These are phyloP conservation scores for Lasioglossum oenotherae DNA, from an alignment of 2,888 invertebrate species.

Conservation along the genomic window DNA sequence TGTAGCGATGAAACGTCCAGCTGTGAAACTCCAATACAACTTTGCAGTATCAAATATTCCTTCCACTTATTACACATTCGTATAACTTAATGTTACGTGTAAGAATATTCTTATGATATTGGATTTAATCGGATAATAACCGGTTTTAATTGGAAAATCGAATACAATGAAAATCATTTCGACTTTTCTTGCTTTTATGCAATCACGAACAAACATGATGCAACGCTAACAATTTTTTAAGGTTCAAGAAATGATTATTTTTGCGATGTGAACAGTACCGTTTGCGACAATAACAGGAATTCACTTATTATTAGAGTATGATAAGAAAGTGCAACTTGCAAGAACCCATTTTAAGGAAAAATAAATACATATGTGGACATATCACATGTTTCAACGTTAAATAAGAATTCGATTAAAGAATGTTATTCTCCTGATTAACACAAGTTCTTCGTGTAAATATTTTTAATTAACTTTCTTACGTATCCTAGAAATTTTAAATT, in stretches of 20 bases:
- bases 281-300: not conserved
- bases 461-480: conserved; percentile 1
- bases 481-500: not conserved
- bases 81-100: not conserved
- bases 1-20: conserved; percentile 44
- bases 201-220: conserved; percentile 20
- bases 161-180: not conserved
- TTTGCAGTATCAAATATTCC: conserved; percentile 21
- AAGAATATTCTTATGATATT: not conserved
- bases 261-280: not conserved
- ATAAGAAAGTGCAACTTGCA: not conserved
- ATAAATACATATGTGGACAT: not conserved
- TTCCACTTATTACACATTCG: not conserved
- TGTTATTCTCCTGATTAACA: not conserved
- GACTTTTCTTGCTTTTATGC: not conserved
- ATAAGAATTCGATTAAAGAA: conserved; percentile 1
- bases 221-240: conserved; percentile 27
- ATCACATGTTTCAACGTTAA: not conserved
- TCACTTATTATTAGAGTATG: not conserved
- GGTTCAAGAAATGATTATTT: conserved; percentile 20
- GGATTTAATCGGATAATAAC: not conserved
- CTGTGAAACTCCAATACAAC: conserved; percentile 72
- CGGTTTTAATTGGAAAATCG: not conserved
- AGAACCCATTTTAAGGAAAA: not conserved
- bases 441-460: not conserved